Percentiles rank a stretch among this genome's conserved stretches.
These are phyloP conservation scores for Pseudochirops cupreus DNA, from an alignment of 2,797 vertebrate genomes.

Conservation along the genomic window DNA sequence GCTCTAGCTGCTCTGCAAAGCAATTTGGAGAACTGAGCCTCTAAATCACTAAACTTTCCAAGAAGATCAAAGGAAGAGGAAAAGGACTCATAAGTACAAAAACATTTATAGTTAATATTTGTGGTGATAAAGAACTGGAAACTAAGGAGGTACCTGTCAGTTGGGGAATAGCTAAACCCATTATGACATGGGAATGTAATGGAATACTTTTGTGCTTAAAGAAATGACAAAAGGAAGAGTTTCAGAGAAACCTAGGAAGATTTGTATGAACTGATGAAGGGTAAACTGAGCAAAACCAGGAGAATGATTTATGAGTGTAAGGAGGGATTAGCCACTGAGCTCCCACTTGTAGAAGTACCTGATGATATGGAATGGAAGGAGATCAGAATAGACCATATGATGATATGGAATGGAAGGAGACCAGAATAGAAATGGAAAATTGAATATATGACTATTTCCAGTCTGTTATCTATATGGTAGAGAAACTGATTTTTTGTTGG, in stretches of 20 bases:
- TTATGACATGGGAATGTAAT: neutral
- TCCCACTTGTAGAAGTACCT: neutral
- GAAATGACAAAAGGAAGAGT: neutral
- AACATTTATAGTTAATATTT: neutral
- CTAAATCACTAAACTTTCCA: neutral
- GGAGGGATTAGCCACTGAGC: neutral
- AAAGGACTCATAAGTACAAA: neutral
- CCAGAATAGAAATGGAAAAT: neutral
- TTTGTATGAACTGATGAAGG: neutral
- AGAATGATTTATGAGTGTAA: neutral
- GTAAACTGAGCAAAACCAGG: neutral
- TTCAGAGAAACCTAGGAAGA: neutral
- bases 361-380: neutral
- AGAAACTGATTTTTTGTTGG: neutral
- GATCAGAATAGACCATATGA: neutral
- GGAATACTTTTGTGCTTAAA: neutral
- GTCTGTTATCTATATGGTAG: neutral
- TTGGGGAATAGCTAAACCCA: neutral
- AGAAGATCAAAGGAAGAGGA: neutral
- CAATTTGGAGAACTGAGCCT: neutral
- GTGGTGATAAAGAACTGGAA: neutral
- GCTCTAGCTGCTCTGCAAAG: neutral
- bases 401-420: neutral
- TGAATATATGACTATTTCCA: neutral
- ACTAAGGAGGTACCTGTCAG: neutral